A percentile compares a stretch with the other conserved stretches of the same genome.
These are phyloP conservation scores for Loriculus beryllinus DNA, from an alignment of 2,797 vertebrate genomes.

Conservation along the genomic window DNA sequence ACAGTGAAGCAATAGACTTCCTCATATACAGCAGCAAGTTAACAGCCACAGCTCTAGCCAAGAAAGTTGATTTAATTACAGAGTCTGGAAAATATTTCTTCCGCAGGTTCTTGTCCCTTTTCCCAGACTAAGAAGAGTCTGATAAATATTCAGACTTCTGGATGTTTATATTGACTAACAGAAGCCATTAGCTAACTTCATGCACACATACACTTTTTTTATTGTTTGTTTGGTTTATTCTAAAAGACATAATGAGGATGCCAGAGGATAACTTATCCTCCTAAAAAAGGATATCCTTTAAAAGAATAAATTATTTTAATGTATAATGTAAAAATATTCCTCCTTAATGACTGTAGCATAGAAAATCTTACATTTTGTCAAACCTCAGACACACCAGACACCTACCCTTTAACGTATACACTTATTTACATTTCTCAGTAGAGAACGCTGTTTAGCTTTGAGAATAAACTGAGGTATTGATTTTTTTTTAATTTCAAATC, in stretches of 20 bases:
- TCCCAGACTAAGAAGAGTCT: neutral
- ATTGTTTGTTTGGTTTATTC: neutral
- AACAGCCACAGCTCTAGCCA: neutral
- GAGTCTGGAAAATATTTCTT: neutral
- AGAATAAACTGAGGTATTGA: neutral
- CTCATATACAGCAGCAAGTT: neutral
- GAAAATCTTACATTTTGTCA: neutral
- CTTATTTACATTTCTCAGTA: neutral
- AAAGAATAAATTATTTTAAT: neutral
- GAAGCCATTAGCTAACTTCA: neutral
- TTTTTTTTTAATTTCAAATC: neutral
- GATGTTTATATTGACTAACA: neutral
- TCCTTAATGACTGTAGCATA: neutral
- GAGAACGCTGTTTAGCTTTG: neutral
- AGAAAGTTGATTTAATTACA: neutral
- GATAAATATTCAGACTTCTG: neutral
- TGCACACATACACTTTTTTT: neutral
- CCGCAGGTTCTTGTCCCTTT: neutral
- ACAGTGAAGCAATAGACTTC: neutral
- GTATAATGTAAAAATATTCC: neutral
- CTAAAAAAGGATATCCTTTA: neutral
- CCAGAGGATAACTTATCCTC: neutral
- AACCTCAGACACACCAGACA: neutral
- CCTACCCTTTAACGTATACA: neutral
- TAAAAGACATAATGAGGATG: neutral